These are phyloP conservation scores for Trypoxylus dichotomus DNA, from an alignment of 1,140 invertebrate genomes.

Conservation along the genomic window DNA sequence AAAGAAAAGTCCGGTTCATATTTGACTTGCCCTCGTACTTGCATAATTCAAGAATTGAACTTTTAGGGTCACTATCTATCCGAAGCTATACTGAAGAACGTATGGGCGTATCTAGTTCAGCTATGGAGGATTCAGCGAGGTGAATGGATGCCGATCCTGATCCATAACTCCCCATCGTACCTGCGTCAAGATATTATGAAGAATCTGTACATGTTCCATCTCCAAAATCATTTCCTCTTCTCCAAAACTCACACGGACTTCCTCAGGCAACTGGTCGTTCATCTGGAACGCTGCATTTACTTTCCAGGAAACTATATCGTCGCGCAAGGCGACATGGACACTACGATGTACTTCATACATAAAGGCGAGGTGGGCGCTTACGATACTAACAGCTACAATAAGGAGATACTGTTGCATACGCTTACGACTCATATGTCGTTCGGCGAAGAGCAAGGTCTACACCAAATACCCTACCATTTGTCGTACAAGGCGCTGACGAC, in stretches of 20 bases:
- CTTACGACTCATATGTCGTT: slow-evolving; percentile 32
- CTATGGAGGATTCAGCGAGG: slow-evolving; percentile 35
- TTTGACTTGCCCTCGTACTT: too few species aligned
- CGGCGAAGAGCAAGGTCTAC: slow-evolving; percentile 35
- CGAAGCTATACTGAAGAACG: slow-evolving; percentile 31
- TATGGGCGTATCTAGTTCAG: slow-evolving; percentile 33
- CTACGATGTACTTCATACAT: slow-evolving; percentile 57
- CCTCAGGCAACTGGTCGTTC: slow-evolving; percentile 53
- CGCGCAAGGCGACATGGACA: slow-evolving; percentile 53
- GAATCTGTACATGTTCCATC: slow-evolving; percentile 53
- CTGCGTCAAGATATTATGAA: slow-evolving; percentile 48
- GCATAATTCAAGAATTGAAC: too few species aligned
- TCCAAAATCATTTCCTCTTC: slow-evolving; percentile 54
- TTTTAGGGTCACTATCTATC: slow-evolving; percentile 32
- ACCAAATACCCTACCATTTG: slow-evolving; percentile 17
- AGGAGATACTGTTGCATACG: neutral
- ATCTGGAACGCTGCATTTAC: slow-evolving; percentile 55
- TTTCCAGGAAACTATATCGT: slow-evolving; percentile 56
- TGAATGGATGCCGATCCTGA: slow-evolving; percentile 33
- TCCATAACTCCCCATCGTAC: slow-evolving; percentile 31
- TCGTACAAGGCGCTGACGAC: slow-evolving; percentile 34
- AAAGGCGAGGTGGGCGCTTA: slow-evolving; percentile 52
- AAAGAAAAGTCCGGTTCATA: too few species aligned
- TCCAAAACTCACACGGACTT: slow-evolving; percentile 54
- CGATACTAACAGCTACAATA: neutral